A percentile compares a stretch with the other conserved stretches of the same genome.
Evolutionary conservation across 2,797 vertebrate genomes (phyloP).

Genomic region (Falco columbarius): DNA sequence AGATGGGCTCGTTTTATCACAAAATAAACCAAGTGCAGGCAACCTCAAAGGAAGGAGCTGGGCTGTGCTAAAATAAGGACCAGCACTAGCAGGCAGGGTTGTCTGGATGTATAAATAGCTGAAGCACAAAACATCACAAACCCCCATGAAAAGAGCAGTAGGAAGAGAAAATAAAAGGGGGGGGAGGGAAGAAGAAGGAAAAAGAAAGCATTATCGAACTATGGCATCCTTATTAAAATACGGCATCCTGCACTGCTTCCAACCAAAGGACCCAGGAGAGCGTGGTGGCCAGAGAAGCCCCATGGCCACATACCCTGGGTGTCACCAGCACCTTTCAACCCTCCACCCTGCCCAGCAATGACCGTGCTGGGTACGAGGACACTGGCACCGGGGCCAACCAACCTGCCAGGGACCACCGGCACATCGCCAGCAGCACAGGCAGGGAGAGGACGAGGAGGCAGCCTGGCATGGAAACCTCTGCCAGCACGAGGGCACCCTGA

Average conservation of each 20-base stretch:
- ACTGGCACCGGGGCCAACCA: accelerated
- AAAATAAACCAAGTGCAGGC: background rate
- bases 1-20: background rate
- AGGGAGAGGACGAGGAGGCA: background rate
- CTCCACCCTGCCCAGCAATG: background rate
- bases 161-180: background rate
- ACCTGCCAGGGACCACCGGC: accelerated
- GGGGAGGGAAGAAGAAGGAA: accelerated
- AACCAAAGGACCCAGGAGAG: background rate
- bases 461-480: background rate
- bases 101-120: background rate
- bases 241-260: background rate
- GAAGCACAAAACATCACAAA: background rate
- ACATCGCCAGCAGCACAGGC: accelerated
- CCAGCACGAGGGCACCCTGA: background rate
- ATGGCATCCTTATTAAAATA: background rate
- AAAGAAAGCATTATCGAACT: background rate
- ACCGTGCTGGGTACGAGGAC: accelerated
- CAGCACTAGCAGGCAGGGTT: background rate
- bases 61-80: background rate
- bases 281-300: accelerated
- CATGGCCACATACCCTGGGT: accelerated
- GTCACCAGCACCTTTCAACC: background rate
- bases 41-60: background rate
- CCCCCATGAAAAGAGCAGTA: background rate